Conservation (phyloP, 2,888 invertebrate species). For the Chouioia cunea region DNA sequence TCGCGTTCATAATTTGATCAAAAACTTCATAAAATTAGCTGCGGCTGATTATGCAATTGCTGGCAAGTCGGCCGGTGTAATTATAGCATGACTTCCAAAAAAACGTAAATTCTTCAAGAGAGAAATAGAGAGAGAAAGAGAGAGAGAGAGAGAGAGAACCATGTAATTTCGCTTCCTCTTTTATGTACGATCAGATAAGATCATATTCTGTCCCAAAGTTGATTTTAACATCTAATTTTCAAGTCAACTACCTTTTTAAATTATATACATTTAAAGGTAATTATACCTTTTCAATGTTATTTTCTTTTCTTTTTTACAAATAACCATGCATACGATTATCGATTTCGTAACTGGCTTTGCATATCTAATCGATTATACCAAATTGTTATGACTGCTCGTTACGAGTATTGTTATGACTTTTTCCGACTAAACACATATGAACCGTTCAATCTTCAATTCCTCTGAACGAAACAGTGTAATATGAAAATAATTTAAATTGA, state of each 20-base stretch:
- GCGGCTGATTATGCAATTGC: slow-evolving; percentile 29
- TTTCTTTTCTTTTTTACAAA: slow-evolving; percentile 1
- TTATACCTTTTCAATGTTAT: neutral
- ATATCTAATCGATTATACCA: slow-evolving; percentile 12
- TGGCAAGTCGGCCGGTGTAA: slow-evolving; percentile 6
- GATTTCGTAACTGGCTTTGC: too few relatives aligned
- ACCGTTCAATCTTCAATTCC: too few relatives aligned
- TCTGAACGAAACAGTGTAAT: neutral
- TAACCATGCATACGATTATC: neutral
- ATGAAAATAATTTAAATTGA: slow-evolving; percentile 3
- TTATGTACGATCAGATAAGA: neutral
- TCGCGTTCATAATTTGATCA: slow-evolving; percentile 23
- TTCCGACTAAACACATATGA: too few relatives aligned
- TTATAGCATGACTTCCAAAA: slow-evolving; percentile 27
- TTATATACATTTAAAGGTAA: slow-evolving; percentile 13
- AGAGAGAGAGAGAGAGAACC: neutral
- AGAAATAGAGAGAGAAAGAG: neutral
- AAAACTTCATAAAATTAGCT: slow-evolving; percentile 21
- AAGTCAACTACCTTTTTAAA: slow-evolving; percentile 11
- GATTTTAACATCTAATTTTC: slow-evolving; percentile 31
- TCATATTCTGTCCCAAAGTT: slow-evolving; percentile 15
- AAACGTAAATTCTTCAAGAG: slow-evolving; percentile 23
- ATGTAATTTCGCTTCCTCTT: slow-evolving; percentile 2
- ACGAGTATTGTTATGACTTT: too few relatives aligned
- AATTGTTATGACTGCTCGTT: too few relatives aligned